Base-by-base conservation (phyloP, 1,140 invertebrate genomes). In the Drosophila lacteicornis region DNA sequence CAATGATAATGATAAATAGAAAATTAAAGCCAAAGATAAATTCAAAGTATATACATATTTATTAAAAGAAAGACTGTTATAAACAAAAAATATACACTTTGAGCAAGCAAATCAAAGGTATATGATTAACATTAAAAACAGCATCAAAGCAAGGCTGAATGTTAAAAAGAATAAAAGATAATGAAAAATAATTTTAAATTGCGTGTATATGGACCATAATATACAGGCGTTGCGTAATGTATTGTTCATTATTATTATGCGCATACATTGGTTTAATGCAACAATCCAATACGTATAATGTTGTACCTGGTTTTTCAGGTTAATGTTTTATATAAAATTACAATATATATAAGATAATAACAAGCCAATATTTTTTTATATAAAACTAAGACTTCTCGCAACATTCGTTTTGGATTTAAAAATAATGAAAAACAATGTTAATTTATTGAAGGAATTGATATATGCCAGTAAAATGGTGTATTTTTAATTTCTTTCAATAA, bases 231-330 rank as follows among this genome's bases (percentile, higher is more conserved):
- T 51, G 50, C 50, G 25, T 33, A 36, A 51, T 30, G 25, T 51
- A 51, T 51, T 51, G 50, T 51, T 51, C 50, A 51, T 51, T 45
- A 15, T 33, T 33, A n/a, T 17, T 51, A 51, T 51, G 50, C n/a
- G 50, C 50, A 51, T 33, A 51, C 49, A 25, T 51, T 51, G 50
- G n/a, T 11, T 47, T 47, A 11, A 47, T 47, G 45, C 45, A 22
- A 47, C 45, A 47, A 47, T 19, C 45, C 22, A 47, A 47, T 25
- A 47, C 22, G n/a, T 47, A 47, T 22, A 47, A 47, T 22, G 45
- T 47, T 47, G 19, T 47, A 47, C 45, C 45, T 19, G 30, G 30
- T 9, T 33, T 46, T 22, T 22, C 45, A 47, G 45, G 45, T 47
- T 47, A 47, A 47, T 47, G 17, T 47, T 47, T 47, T 47, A 47